These are phyloP conservation scores for Pyrgilauda ruficollis DNA, from an alignment of 2,113 vertebrate genomes.

Conservation along the genomic window DNA sequence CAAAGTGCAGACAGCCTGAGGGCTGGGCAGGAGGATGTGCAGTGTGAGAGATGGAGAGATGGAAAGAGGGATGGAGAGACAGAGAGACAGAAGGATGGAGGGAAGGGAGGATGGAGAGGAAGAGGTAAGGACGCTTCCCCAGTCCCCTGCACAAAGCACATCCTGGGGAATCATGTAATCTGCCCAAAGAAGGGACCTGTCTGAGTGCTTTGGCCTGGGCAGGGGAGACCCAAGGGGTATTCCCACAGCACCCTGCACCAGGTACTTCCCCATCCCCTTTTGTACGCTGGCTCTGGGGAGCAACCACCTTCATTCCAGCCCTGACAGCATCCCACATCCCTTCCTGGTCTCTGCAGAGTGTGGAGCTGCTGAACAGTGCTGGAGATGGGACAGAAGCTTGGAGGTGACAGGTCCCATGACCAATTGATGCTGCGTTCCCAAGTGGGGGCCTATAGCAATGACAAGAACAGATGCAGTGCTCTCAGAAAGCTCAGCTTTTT, in stretches of 20 bases:
- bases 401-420: background rate
- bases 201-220: background rate
- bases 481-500: background rate
- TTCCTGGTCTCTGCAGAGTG: background rate
- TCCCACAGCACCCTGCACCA: background rate
- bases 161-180: too few species aligned
- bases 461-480: background rate
- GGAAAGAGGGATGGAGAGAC: background rate
- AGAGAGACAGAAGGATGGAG: background rate
- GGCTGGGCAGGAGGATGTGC: background rate
- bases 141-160: background rate
- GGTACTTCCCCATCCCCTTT: background rate
- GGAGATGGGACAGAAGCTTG: background rate
- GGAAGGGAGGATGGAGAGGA: background rate
- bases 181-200: background rate
- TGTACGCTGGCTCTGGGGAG: background rate
- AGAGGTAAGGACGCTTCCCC: background rate
- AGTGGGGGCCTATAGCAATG: rapidly evolving
- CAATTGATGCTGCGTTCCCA: background rate
- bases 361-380: background rate
- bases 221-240: background rate
- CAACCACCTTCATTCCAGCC: background rate
- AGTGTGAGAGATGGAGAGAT: background rate
- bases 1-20: background rate
- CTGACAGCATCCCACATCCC: background rate